Evolutionary conservation across 2,797 vertebrate genomes (phyloP).

Genomic region (Phoeniculus purpureus): DNA sequence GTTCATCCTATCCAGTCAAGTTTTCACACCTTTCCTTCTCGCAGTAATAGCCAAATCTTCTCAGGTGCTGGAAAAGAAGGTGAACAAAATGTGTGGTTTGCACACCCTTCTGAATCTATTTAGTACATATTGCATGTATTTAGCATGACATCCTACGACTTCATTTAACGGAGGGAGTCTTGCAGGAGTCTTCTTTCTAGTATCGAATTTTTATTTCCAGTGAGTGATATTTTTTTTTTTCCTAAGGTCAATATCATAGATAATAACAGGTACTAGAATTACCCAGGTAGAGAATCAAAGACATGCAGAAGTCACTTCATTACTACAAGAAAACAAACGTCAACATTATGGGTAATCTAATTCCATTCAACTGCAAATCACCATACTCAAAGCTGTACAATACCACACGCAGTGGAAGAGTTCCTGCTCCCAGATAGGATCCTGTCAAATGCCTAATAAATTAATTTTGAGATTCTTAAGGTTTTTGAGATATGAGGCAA

Average conservation of each 20-base stretch:
- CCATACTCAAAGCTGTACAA: neutral
- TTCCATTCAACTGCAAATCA: neutral
- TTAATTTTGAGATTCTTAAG: conserved; percentile 34
- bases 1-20: accelerated
- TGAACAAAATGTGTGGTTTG: neutral
- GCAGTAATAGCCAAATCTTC: neutral
- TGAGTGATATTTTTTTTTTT: neutral
- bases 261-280: neutral
- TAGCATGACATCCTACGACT: neutral
- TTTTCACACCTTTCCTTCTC: neutral
- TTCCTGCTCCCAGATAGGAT: neutral
- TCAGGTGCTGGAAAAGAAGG: neutral
- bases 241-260: neutral
- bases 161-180: neutral
- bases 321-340: neutral
- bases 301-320: neutral
- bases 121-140: neutral
- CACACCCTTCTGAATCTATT: neutral
- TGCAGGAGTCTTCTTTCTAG: neutral
- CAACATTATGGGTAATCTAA: neutral
- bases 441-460: conserved; percentile 16
- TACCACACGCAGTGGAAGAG: neutral
- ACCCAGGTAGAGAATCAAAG: accelerated
- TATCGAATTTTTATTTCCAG: neutral
- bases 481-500: neutral